Percentiles rank a stretch among this genome's conserved stretches.
Conservation (phyloP, 2,797 vertebrate species). For the Crocidura indochinensis region DNA sequence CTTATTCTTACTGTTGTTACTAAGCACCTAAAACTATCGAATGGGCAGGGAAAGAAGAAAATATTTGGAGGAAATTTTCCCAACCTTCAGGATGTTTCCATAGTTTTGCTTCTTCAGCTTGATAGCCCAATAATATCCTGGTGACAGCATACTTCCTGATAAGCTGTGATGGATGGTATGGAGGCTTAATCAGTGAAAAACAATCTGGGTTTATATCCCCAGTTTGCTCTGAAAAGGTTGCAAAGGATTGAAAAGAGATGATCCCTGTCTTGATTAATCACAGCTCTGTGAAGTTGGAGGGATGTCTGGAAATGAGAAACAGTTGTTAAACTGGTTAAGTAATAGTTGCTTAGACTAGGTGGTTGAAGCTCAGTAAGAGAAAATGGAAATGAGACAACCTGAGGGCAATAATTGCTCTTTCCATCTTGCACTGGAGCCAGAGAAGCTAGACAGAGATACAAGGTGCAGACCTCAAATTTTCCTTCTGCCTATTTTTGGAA, state of each 20-base stretch:
- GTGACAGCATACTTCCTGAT: background rate
- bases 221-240: conserved; percentile 45
- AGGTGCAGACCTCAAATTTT: too few species aligned
- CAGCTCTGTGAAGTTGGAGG: background rate
- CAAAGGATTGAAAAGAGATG: background rate
- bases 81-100: conserved; percentile 20
- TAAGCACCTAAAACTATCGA: background rate
- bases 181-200: background rate
- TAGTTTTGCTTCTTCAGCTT: conserved; percentile 23
- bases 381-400: background rate
- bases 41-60: background rate
- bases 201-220: conserved; percentile 14
- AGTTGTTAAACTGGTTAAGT: background rate
- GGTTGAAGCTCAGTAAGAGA: conserved; percentile 4
- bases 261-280: conserved; percentile 11
- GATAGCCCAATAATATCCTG: background rate
- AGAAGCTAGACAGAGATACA: too few species aligned
- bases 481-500: too few species aligned
- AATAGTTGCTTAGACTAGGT: conserved; percentile 13
- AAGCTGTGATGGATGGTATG: background rate
- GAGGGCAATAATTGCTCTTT: background rate
- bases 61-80: conserved; percentile 6
- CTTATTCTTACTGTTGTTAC: conserved; percentile 65
- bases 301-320: conserved; percentile 40
- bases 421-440: background rate